These are phyloP conservation scores for Drosophila neonasuta DNA, from an alignment of 2,888 invertebrate species.

Conservation along the genomic window DNA sequence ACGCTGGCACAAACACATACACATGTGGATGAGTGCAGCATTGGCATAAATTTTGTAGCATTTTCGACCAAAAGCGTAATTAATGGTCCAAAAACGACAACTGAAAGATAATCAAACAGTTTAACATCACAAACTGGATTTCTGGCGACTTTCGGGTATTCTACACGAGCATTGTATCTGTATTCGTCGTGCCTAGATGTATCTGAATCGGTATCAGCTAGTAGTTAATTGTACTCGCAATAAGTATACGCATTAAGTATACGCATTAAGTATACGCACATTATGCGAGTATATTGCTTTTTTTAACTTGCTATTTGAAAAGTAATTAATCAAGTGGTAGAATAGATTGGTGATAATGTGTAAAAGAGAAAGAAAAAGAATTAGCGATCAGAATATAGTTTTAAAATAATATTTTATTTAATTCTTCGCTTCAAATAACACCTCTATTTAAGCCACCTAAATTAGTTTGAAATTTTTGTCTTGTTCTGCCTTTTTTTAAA, in stretches of 20 bases:
- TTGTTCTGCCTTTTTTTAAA: too few relatives aligned
- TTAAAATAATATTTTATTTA: too few relatives aligned
- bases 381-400: too few relatives aligned
- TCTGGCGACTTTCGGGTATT: constrained; percentile 8
- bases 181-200: neutral
- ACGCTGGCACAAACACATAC: neutral
- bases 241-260: neutral
- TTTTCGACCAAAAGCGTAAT: constrained; percentile 58
- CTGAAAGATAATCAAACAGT: constrained; percentile 55
- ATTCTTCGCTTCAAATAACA: too few relatives aligned
- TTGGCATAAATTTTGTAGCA: constrained; percentile 59
- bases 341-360: neutral
- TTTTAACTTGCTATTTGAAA: constrained; percentile 1
- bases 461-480: too few relatives aligned
- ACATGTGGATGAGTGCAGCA: constrained; percentile 13
- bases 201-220: neutral
- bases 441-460: too few relatives aligned
- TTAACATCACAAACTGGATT: constrained; percentile 16
- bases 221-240: neutral
- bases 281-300: constrained; percentile 1
- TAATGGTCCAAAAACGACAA: constrained; percentile 54
- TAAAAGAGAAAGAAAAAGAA: too few relatives aligned
- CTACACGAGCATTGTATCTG: neutral
- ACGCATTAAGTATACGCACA: constrained; percentile 1
- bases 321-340: neutral